Percentiles rank a stretch among this genome's conserved stretches.
phyloP scores from a whole-genome alignment of 2,888 invertebrate genomes.

The Diachrysia chrysitis region DNA sequence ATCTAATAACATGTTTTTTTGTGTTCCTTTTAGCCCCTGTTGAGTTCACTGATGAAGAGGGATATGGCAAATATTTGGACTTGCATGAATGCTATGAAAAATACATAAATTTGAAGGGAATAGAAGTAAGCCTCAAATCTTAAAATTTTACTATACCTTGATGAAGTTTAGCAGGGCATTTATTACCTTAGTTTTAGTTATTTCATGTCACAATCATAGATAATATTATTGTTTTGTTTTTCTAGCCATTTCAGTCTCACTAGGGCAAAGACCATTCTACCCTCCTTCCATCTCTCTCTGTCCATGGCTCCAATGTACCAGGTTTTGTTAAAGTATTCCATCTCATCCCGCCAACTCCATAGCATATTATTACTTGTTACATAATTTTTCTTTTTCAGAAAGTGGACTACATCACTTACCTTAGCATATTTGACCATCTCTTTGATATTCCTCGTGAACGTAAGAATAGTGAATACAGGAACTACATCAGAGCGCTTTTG shows the following conservation, averaged over 20 bases:
- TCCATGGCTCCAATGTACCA: no score
- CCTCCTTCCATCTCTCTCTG: no score
- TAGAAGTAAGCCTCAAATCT: constrained; percentile 91
- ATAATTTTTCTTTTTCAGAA: constrained; percentile 86
- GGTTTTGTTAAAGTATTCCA: no score
- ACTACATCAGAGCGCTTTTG: constrained; percentile 94
- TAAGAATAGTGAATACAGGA: constrained; percentile 95
- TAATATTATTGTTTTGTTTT: no score
- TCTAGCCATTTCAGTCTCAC: no score
- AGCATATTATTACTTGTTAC: no score
- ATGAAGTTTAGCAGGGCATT: not conserved
- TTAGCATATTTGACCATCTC: constrained; percentile 97
- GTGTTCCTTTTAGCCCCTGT: constrained; percentile 91
- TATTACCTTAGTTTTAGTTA: not conserved
- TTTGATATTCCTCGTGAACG: constrained; percentile 98
- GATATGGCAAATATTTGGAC: constrained; percentile 99
- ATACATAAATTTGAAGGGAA: constrained; percentile 98
- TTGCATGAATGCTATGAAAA: constrained; percentile 98
- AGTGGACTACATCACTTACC: constrained; percentile 98
- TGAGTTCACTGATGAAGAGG: constrained; percentile 99
- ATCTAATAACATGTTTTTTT: not conserved
- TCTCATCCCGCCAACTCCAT: no score
- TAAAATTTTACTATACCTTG: no score
- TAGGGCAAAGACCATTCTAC: no score
- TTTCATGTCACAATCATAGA: no score